A percentile compares a stretch with the other conserved stretches of the same genome.
phyloP scores from a whole-genome alignment of 2,888 invertebrate species.

The Oligia latruncula region DNA sequence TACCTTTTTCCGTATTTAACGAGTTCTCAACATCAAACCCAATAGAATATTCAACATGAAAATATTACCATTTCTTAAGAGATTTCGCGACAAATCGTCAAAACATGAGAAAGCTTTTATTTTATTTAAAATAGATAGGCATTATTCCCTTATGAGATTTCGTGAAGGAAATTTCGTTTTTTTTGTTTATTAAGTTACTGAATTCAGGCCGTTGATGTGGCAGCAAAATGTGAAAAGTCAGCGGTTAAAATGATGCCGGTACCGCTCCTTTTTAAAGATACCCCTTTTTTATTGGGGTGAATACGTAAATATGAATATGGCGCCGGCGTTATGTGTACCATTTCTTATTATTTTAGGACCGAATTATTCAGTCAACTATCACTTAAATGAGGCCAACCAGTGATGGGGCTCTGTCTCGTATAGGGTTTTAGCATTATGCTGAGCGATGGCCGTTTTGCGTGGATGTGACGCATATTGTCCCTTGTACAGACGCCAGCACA shows the following conservation, averaged over 20 bases:
- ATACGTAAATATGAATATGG: slow-evolving; percentile 10
- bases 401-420: too few species aligned
- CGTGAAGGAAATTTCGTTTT: slow-evolving; percentile 1
- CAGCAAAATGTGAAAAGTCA: slow-evolving; percentile 39
- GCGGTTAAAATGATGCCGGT: slow-evolving; percentile 15
- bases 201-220: slow-evolving; percentile 14
- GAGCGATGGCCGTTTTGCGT: too few species aligned
- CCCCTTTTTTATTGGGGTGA: slow-evolving; percentile 19
- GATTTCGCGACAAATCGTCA: slow-evolving; percentile 46
- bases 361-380: slow-evolving; percentile 3
- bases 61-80: slow-evolving; percentile 61
- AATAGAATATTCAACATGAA: slow-evolving; percentile 60
- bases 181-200: slow-evolving; percentile 38
- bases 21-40: slow-evolving; percentile 31
- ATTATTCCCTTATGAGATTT: slow-evolving; percentile 41
- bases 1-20: background rate
- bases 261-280: slow-evolving; percentile 22
- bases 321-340: background rate
- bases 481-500: too few species aligned
- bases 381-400: background rate
- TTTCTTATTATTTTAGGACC: background rate
- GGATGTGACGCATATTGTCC: too few species aligned
- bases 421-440: too few species aligned
- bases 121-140: slow-evolving; percentile 61
- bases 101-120: slow-evolving; percentile 65